Evolutionary conservation across 2,888 invertebrate species (phyloP).

Genomic region (Melangyna quadrimaculata): DNA sequence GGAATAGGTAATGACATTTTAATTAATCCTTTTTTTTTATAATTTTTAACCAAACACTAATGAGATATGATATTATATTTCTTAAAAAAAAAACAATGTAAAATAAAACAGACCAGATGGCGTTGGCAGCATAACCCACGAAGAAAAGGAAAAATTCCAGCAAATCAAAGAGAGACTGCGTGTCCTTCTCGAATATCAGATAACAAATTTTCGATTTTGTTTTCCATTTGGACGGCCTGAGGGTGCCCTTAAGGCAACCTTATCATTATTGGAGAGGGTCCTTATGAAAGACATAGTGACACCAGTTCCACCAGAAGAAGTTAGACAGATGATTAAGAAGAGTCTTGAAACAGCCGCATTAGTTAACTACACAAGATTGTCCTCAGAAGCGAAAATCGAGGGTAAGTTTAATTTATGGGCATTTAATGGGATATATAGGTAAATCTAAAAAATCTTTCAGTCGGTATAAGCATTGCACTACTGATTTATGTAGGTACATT

Average conservation of each 20-base stretch:
- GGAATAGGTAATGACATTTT: constrained; percentile 89
- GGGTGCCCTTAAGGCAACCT: constrained; percentile 97
- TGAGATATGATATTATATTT: background rate
- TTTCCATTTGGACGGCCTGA: constrained; percentile 99
- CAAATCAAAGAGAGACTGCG: constrained; percentile 97
- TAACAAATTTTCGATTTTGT: constrained; percentile 98
- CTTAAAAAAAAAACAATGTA: background rate
- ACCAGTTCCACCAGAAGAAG: constrained; percentile 97
- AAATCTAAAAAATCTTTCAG: too few species aligned
- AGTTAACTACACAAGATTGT: constrained; percentile 97
- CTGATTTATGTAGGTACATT: too few species aligned
- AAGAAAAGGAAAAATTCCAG: constrained; percentile 98
- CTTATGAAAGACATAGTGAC: constrained; percentile 99
- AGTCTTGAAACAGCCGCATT: constrained; percentile 98
- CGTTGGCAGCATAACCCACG: constrained; percentile 98
- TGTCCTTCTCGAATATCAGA: constrained; percentile 96
- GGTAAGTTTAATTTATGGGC: constrained; percentile 83
- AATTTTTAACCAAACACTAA: background rate
- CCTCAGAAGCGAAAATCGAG: constrained; percentile 98
- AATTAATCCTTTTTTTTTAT: background rate
- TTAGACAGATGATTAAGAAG: constrained; percentile 96
- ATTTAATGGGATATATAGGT: too few species aligned
- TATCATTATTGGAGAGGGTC: constrained; percentile 97
- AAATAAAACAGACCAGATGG: constrained; percentile 92
- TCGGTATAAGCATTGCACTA: too few species aligned